Percentiles rank a stretch among this genome's conserved stretches.
phyloP scores from a whole-genome alignment of 2,888 invertebrate genomes.

The Orthosia cruda region DNA sequence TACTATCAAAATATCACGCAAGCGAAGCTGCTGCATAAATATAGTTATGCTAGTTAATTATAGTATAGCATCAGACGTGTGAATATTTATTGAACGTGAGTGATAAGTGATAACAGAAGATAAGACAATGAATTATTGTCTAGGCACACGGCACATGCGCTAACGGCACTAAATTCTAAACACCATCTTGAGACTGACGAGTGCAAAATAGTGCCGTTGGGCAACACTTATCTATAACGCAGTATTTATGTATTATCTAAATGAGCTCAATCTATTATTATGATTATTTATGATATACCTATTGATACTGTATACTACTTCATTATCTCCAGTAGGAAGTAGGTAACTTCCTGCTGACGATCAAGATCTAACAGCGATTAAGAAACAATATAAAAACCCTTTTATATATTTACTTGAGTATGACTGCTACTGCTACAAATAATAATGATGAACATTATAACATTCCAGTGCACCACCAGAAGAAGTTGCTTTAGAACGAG shows the following conservation, averaged over 20 bases:
- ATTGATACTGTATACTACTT: no score
- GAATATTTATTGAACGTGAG: not conserved
- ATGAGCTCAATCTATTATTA: constrained; percentile 4
- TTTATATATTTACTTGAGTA: no score
- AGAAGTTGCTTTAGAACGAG: constrained; percentile 82
- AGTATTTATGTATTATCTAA: not conserved
- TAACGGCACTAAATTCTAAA: not conserved
- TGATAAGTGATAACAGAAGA: not conserved
- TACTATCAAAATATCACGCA: no score
- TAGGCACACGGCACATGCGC: not conserved
- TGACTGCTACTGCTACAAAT: not conserved
- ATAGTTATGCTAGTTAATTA: not conserved
- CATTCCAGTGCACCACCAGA: constrained; percentile 70
- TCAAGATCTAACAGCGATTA: not conserved
- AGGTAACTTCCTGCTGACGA: not conserved
- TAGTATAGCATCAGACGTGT: not conserved
- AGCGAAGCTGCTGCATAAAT: not conserved
- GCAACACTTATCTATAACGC: not conserved
- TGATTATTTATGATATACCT: no score
- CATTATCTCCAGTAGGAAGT: not conserved
- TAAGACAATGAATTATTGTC: not conserved
- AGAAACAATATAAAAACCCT: not conserved
- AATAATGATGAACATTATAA: not conserved
- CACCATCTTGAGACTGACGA: not conserved
- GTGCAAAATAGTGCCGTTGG: not conserved